These are phyloP conservation scores for Sternotherus odoratus DNA, from an alignment of 2,797 vertebrate species.

Conservation along the genomic window DNA sequence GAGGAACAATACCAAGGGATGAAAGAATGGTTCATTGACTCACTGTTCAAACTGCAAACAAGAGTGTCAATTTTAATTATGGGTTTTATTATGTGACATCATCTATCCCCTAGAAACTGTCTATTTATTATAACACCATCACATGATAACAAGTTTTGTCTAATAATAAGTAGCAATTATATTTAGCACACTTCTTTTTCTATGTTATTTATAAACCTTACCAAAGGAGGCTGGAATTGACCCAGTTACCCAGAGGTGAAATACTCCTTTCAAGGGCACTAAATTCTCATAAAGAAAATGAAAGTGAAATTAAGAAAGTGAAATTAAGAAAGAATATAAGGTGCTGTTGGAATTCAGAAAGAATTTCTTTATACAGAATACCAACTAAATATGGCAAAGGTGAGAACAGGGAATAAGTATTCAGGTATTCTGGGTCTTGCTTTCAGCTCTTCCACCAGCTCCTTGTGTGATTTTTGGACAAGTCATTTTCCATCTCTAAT, in stretches of 20 bases:
- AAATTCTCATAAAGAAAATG: slow-evolving; percentile 1
- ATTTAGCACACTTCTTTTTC: background rate
- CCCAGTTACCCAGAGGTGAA: background rate
- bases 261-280: background rate
- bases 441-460: background rate
- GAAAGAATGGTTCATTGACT: background rate
- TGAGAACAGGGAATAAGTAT: fast-evolving
- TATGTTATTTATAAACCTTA: background rate
- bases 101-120: background rate
- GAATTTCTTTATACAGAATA: background rate
- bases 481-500: background rate
- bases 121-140: background rate
- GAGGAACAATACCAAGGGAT: background rate
- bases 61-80: background rate
- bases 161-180: background rate
- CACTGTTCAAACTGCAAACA: background rate
- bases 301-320: background rate
- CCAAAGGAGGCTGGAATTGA: background rate
- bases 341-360: background rate
- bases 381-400: background rate
- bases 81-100: background rate
- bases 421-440: fast-evolving
- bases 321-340: background rate
- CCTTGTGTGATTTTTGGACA: background rate
- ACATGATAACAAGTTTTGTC: background rate